Base-by-base conservation (phyloP, 2,888 invertebrate genomes). In the Drosophila mulleri region DNA sequence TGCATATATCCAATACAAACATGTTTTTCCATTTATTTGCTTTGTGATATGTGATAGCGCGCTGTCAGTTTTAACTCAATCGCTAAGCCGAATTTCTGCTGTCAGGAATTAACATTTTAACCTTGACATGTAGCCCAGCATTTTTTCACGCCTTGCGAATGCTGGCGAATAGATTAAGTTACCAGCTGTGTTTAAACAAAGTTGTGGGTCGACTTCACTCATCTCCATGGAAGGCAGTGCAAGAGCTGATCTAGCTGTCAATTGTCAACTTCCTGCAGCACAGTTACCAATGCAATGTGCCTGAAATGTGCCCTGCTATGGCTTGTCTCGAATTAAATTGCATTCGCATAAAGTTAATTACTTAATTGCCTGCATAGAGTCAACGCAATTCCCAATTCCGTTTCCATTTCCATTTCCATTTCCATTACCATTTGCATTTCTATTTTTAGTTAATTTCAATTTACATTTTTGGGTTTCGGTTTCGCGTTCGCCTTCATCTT, bases 401-500 rank as follows among this genome's bases (percentile, higher is more conserved):
- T 45, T 32, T 2, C 45, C 45, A 2, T 23, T 45, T 45, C 16
- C 42, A 11, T 45, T 54, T 14, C 45, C 45, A 2, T 23, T 45
- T 45, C 16, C 42, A 11, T 45, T 54, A 11, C 7, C 42, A 6
- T n/a, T 35, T 3, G 39, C 7, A 26, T 26, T 26, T 26, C 26
- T 26, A 54, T 44, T 62, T 59, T n/a, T n/a, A 32, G 8, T 32
- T 18, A 5, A 26, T 39, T 44, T 23, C 58, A 29, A 58, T 29
- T 45, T 58, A 2, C 26, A 12, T n/a, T 23, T 54, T 53, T 53
- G 16, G 35, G 37, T 23, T 37, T 53, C 52, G 20, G 18, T 32
- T 61, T 18, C 50, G 37, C 48, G 39, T 41, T 39, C 35, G 3
- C 45, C 23, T 29, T 64, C 47, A 29, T 39, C 45, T 63, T 60